A percentile compares a stretch with the other conserved stretches of the same genome.
phyloP scores from a whole-genome alignment of 2,888 invertebrate species.

The Biston stratarius region DNA sequence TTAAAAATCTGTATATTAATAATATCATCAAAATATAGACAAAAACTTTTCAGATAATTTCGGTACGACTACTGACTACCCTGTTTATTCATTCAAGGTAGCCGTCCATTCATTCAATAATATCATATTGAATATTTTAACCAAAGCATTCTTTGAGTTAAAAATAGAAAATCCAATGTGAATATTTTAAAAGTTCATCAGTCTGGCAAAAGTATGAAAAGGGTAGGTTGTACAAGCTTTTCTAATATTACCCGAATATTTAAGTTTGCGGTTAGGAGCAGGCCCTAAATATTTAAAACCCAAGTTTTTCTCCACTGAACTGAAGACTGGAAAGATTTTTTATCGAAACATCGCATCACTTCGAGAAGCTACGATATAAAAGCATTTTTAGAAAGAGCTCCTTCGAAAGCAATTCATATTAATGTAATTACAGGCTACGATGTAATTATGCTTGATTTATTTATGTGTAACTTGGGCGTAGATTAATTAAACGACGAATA shows the following conservation, averaged over 20 bases:
- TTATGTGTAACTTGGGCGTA: slow-evolving; percentile 17
- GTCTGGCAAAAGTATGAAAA: slow-evolving; percentile 10
- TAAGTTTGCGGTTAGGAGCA: slow-evolving; percentile 23
- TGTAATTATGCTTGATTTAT: slow-evolving; percentile 26
- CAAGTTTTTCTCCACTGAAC: slow-evolving; percentile 14
- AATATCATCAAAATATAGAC: background rate
- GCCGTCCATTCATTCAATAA: slow-evolving; percentile 1
- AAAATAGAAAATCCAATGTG: slow-evolving; percentile 18
- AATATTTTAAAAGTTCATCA: slow-evolving; percentile 25
- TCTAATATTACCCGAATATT: slow-evolving; percentile 27
- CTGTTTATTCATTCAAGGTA: background rate
- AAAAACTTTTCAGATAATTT: background rate
- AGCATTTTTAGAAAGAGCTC: slow-evolving; percentile 10
- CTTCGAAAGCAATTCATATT: slow-evolving; percentile 26
- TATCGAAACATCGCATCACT: slow-evolving; percentile 28
- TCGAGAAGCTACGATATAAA: slow-evolving; percentile 17
- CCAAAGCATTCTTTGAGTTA: background rate
- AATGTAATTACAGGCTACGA: slow-evolving; percentile 23
- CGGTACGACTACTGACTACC: no score
- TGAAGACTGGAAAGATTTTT: slow-evolving; percentile 21
- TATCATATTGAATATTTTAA: background rate
- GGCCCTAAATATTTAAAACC: slow-evolving; percentile 26
- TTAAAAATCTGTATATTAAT: no score
- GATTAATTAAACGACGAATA: slow-evolving; percentile 14
- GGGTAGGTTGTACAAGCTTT: slow-evolving; percentile 14